phyloP scores from a whole-genome alignment of 2,797 vertebrate species.

The Lerista edwardsae region DNA sequence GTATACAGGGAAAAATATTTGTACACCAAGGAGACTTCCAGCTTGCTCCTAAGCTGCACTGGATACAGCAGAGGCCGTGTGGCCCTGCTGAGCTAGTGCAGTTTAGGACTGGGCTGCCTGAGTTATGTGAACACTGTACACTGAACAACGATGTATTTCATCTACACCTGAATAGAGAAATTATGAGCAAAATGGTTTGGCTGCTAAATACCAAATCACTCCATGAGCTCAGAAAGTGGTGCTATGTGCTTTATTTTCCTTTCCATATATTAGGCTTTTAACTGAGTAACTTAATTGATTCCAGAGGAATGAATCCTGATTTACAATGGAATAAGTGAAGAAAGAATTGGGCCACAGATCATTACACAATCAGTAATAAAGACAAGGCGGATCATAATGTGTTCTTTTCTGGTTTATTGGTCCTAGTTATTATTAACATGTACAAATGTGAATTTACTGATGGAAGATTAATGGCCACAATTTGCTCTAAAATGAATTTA shows the following conservation, averaged over 20 bases:
- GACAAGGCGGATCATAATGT: neutral
- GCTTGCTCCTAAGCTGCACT: no score
- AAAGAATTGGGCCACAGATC: neutral
- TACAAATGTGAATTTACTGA: slow-evolving; percentile 24
- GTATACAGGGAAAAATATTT: no score
- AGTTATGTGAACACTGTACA: no score
- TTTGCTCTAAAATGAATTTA: slow-evolving; percentile 9
- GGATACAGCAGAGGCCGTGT: no score
- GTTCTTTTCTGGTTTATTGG: slow-evolving; percentile 34
- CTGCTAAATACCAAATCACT: neutral
- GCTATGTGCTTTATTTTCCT: neutral
- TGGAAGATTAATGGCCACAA: slow-evolving; percentile 22
- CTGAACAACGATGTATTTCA: no score
- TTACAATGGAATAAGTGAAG: slow-evolving; percentile 23
- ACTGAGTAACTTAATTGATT: slow-evolving; percentile 16
- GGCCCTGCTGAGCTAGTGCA: no score
- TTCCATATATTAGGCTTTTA: neutral
- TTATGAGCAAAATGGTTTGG: neutral
- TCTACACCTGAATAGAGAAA: neutral
- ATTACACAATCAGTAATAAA: slow-evolving; percentile 27
- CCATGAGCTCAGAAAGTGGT: neutral
- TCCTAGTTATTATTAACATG: slow-evolving; percentile 31
- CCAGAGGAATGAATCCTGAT: neutral
- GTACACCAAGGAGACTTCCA: no score
- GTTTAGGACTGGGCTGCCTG: no score